phyloP scores from a whole-genome alignment of 64 coral and sea anemone genomes.

The Cladopsammia gracilis region DNA sequence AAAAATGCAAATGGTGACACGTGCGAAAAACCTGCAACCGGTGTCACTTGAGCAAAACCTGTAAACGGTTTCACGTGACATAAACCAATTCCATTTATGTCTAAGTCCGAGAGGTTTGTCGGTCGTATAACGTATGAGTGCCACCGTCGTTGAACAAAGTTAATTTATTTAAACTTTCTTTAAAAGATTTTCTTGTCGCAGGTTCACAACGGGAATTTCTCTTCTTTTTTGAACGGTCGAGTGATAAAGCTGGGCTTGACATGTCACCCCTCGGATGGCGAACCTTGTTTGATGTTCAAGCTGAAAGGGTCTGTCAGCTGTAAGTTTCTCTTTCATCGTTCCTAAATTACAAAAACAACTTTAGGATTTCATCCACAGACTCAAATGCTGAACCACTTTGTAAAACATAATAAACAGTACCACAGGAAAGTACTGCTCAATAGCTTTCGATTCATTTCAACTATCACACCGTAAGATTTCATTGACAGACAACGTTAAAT shows the following conservation, averaged over 20 bases:
- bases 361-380: neutral
- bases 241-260: conserved; percentile 30
- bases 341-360: neutral
- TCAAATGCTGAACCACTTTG: neutral
- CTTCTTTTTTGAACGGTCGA: conserved; percentile 13
- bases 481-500: too few species aligned
- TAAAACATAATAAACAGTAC: too few species aligned
- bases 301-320: neutral
- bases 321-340: neutral
- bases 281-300: conserved; percentile 36
- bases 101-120: too few species aligned
- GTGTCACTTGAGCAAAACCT: neutral
- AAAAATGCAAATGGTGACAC: neutral
- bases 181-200: neutral
- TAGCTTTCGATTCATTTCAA: too few species aligned
- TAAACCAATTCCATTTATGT: too few species aligned
- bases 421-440: too few species aligned
- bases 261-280: neutral
- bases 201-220: neutral
- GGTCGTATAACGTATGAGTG: too few species aligned
- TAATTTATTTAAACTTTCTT: neutral
- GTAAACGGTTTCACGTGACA: neutral
- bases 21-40: neutral
- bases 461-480: too few species aligned
- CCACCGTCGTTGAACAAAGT: too few species aligned